Percentiles rank a stretch among this genome's conserved stretches.
phyloP scores from a whole-genome alignment of 2,113 vertebrate genomes.

The Psettodes erumei region DNA sequence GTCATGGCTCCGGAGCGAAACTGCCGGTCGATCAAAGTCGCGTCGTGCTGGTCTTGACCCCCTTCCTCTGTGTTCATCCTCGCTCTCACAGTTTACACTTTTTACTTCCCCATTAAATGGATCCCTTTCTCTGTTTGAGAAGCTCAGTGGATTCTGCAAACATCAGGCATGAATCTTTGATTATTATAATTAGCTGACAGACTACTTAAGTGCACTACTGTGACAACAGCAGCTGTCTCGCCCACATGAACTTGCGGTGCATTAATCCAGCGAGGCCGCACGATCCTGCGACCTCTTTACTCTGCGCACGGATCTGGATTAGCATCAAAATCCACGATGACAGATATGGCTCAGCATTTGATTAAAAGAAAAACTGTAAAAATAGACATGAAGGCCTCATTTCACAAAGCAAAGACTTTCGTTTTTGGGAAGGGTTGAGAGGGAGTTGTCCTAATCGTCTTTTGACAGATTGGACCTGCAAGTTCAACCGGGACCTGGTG shows the following conservation, averaged over 20 bases:
- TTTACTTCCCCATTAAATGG: not conserved
- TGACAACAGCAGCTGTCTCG: not conserved
- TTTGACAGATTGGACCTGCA: not conserved
- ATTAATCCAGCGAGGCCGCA: not conserved
- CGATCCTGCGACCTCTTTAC: not conserved
- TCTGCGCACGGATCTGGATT: not conserved
- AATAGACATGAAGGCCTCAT: not conserved
- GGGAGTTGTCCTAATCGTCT: not conserved
- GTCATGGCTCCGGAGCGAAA: not conserved
- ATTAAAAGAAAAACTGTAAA: not conserved
- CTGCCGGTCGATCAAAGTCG: not conserved
- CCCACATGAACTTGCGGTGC: not conserved
- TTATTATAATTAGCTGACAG: not conserved
- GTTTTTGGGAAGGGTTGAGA: not conserved
- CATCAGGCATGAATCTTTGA: not conserved
- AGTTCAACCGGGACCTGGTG: not conserved
- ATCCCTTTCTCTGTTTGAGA: not conserved
- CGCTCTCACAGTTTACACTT: not conserved
- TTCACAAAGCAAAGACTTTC: not conserved
- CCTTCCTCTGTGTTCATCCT: not conserved
- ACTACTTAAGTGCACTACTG: not conserved
- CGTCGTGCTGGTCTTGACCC: not conserved
- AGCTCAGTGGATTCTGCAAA: not conserved
- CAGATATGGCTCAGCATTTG: not conserved
- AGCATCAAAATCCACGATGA: not conserved